Conservation (phyloP, 30 jellyfish, hydroid and myxozoan genomes). For the Chrysaora quinquecirrha region DNA sequence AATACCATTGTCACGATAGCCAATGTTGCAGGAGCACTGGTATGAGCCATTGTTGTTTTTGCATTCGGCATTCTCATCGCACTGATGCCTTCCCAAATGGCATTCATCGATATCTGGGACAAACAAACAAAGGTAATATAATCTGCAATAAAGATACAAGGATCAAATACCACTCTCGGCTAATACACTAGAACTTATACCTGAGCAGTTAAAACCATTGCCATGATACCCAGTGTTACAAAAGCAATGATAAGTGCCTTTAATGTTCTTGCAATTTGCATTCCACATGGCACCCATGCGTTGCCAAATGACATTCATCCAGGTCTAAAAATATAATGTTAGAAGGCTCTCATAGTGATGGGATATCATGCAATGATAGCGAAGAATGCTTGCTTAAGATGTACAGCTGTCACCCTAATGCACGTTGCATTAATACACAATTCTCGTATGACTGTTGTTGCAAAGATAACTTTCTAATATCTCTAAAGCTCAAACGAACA, state of each 20-base stretch:
- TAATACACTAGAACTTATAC: neutral
- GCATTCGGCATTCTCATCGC: constrained; percentile 36
- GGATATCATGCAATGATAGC: constrained; percentile 13
- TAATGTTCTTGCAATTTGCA: constrained; percentile 33
- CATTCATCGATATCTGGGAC: constrained; percentile 71
- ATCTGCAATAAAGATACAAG: neutral
- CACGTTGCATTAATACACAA: constrained; percentile 28
- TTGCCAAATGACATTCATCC: constrained; percentile 36
- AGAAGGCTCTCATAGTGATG: constrained; percentile 67
- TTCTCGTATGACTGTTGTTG: constrained; percentile 53
- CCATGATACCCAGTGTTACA: constrained; percentile 58
- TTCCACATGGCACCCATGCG: neutral
- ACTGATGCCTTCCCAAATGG: constrained; percentile 8
- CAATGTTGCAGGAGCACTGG: constrained; percentile 28
- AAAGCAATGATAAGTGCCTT: constrained; percentile 29
- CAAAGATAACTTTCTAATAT: too few relatives aligned
- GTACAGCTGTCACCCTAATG: constrained; percentile 22
- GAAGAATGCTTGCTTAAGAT: constrained; percentile 32
- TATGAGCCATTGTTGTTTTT: constrained; percentile 11
- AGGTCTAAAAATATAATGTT: constrained; percentile 36
- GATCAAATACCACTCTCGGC: too few relatives aligned
- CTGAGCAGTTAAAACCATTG: constrained; percentile 14
- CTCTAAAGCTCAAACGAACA: too few relatives aligned
- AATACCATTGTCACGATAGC: constrained; percentile 41
- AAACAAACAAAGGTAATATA: neutral